Percentiles rank a stretch among this genome's conserved stretches.
phyloP scores from a whole-genome alignment of 2,888 invertebrate species.

The Ennomos fuscantarius region DNA sequence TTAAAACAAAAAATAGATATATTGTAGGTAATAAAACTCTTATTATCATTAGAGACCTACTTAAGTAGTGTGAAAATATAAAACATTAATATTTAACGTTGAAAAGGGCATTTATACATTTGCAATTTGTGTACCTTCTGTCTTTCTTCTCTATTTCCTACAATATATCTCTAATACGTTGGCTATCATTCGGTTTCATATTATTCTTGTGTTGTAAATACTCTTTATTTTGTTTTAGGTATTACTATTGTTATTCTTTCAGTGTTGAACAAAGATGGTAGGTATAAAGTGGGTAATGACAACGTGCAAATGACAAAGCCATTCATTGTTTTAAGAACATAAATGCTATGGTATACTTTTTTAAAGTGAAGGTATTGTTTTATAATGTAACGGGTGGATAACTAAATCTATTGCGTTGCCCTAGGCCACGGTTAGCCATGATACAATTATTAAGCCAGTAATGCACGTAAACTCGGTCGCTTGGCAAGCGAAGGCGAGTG shows the following conservation, averaged over 20 bases:
- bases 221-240: constrained; percentile 40
- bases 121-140: constrained; percentile 62
- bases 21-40: constrained; percentile 76
- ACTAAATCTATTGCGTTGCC: too few relatives aligned
- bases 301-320: too few relatives aligned
- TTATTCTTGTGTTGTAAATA: constrained; percentile 40
- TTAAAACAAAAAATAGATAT: constrained; percentile 69
- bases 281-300: constrained; percentile 4
- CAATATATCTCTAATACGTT: constrained; percentile 61
- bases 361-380: too few relatives aligned
- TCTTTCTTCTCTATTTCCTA: constrained; percentile 65
- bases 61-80: constrained; percentile 70
- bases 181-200: constrained; percentile 39
- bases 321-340: too few relatives aligned
- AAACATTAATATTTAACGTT: constrained; percentile 64
- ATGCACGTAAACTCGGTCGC: too few relatives aligned
- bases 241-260: constrained; percentile 57
- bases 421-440: too few relatives aligned
- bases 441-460: too few relatives aligned
- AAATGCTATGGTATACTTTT: too few relatives aligned
- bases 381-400: too few relatives aligned
- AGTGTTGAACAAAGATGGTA: constrained; percentile 56
- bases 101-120: constrained; percentile 81
- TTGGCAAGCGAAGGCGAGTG: too few relatives aligned
- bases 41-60: constrained; percentile 77